Evolutionary conservation across 53 echinoderm and acorn worm genomes (phyloP).

Genomic region (Paelopatides confundens): DNA sequence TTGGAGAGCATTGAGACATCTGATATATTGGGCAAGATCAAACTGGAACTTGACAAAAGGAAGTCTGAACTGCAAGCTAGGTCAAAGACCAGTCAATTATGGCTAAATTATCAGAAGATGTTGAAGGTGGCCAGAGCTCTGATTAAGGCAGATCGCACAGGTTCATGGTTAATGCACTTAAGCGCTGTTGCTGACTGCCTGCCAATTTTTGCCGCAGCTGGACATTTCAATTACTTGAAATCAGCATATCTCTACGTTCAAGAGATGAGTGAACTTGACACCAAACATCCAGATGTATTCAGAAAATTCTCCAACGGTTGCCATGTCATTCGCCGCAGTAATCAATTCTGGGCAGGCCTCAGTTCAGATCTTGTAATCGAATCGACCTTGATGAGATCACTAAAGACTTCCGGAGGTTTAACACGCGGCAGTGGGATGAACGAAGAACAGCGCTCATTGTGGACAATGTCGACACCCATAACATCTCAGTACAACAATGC

Average conservation of each 20-base stretch:
- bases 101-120: slow-evolving; percentile 42
- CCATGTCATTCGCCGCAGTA: slow-evolving; percentile 49
- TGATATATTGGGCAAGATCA: not conserved
- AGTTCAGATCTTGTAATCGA: slow-evolving; percentile 59
- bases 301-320: slow-evolving; percentile 37
- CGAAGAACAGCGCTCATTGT: slow-evolving; percentile 50
- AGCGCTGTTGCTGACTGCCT: slow-evolving; percentile 31
- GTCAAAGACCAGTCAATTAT: slow-evolving; percentile 41
- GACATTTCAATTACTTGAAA: slow-evolving; percentile 53
- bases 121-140: slow-evolving; percentile 3
- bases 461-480: slow-evolving; percentile 61
- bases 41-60: slow-evolving; percentile 22
- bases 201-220: slow-evolving; percentile 41
- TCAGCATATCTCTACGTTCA: slow-evolving; percentile 57
- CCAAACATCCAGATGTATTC: slow-evolving; percentile 44
- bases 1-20: slow-evolving; percentile 26
- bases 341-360: slow-evolving; percentile 58
- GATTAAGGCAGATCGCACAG: slow-evolving; percentile 65
- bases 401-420: slow-evolving; percentile 47
- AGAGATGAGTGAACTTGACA: slow-evolving; percentile 53
- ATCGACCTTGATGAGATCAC: slow-evolving; percentile 56
- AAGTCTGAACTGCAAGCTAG: slow-evolving; percentile 9
- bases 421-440: slow-evolving; percentile 60
- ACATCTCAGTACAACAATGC: slow-evolving; percentile 56
- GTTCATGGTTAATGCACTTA: slow-evolving; percentile 50